Conservation (phyloP, 1,140 invertebrate species). For the Nasonia vitripennis region DNA sequence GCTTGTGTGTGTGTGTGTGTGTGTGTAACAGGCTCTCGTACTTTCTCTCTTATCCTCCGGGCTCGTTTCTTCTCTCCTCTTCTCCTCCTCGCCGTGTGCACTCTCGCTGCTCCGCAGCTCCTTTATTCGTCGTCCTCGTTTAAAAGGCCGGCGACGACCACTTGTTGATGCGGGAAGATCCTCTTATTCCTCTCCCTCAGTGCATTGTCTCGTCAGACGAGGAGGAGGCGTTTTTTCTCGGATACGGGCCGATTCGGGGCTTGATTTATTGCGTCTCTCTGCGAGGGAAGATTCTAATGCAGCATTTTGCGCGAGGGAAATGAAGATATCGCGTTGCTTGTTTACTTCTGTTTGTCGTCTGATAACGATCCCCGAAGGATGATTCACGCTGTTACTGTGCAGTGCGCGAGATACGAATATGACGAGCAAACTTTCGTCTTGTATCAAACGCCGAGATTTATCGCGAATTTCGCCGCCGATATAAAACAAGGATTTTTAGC, state of each 20-base stretch:
- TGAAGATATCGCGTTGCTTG: not conserved
- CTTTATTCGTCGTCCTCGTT: conserved; percentile 4
- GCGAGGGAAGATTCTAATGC: not conserved
- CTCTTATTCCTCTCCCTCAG: not conserved
- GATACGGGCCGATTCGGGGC: not conserved
- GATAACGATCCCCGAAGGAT: too few relatives aligned
- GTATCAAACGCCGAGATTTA: too few relatives aligned
- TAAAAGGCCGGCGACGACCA: conserved; percentile 30
- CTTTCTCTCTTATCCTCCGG: conserved; percentile 41
- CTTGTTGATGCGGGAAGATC: conserved; percentile 34
- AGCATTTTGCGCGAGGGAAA: not conserved
- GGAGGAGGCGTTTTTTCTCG: not conserved
- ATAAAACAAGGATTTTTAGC: too few relatives aligned
- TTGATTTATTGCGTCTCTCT: not conserved
- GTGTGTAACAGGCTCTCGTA: not conserved
- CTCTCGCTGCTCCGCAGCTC: conserved; percentile 8
- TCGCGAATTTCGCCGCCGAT: too few relatives aligned
- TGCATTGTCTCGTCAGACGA: conserved; percentile 21
- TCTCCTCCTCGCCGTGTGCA: not conserved
- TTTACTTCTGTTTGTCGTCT: too few relatives aligned
- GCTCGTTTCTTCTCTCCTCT: conserved; percentile 19
- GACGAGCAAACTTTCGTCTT: too few relatives aligned
- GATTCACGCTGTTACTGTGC: too few relatives aligned
- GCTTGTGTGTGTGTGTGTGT: not conserved
- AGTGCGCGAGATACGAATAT: too few relatives aligned